Percentiles rank a stretch among this genome's conserved stretches.
Conservation (phyloP, 2,888 invertebrate genomes). For the Drosophila merina region DNA sequence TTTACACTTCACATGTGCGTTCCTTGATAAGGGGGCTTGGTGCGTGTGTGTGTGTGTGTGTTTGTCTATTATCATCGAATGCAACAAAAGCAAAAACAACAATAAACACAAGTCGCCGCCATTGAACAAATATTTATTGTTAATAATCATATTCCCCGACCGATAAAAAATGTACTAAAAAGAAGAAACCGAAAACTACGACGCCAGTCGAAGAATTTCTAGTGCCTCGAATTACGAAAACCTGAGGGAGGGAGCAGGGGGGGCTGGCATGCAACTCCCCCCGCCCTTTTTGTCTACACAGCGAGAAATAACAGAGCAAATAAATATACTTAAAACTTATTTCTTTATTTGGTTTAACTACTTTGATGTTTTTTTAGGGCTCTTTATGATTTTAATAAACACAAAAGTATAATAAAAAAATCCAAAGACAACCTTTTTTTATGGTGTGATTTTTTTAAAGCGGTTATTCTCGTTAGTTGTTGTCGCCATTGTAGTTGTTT, state of each 20-base stretch:
- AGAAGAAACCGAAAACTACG: constrained; percentile 11
- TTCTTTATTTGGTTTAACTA: too few relatives aligned
- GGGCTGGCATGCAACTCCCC: constrained; percentile 1
- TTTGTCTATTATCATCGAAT: constrained; percentile 8
- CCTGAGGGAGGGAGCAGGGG: not conserved
- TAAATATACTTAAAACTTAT: too few relatives aligned
- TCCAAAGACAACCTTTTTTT: not conserved
- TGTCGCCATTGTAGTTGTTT: constrained; percentile 43
- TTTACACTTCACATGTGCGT: constrained; percentile 22
- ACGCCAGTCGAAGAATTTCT: constrained; percentile 16
- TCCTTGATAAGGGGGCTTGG: constrained; percentile 19
- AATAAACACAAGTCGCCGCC: constrained; percentile 43
- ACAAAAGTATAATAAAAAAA: not conserved
- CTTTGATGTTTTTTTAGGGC: too few relatives aligned
- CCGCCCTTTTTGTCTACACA: not conserved
- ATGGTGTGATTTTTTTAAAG: constrained; percentile 35
- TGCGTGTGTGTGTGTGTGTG: not conserved
- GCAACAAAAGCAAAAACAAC: constrained; percentile 28
- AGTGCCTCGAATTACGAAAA: constrained; percentile 21
- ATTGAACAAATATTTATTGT: constrained; percentile 66
- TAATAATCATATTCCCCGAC: constrained; percentile 53
- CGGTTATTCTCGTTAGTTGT: constrained; percentile 74
- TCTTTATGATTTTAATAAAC: too few relatives aligned
- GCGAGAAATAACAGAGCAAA: not conserved
- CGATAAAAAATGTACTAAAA: constrained; percentile 12